Conservation (phyloP, 2,113 vertebrate species). For the Hemicordylus capensis region DNA sequence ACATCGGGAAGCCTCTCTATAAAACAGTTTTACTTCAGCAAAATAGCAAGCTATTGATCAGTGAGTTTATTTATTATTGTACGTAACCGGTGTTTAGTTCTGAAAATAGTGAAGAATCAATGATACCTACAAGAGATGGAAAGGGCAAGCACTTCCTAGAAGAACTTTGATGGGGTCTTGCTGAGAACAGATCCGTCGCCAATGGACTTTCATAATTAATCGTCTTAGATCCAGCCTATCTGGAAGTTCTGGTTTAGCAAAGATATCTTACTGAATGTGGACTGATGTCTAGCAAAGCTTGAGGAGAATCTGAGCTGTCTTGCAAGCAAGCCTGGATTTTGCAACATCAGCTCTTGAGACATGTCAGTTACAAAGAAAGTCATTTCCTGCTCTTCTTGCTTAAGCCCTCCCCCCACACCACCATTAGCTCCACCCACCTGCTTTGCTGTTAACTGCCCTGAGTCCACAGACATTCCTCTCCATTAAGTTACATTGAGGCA, state of each 20-base stretch:
- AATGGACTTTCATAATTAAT: not conserved
- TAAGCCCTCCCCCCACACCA: too few species aligned
- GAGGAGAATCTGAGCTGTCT: not conserved
- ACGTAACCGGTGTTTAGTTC: not conserved
- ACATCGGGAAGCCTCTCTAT: not conserved
- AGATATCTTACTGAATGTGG: not conserved
- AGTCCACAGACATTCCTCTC: too few species aligned
- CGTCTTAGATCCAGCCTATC: not conserved
- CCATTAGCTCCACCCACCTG: too few species aligned
- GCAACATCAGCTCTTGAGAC: not conserved
- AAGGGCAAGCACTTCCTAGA: not conserved
- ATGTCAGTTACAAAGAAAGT: not conserved
- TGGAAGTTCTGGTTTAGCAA: not conserved
- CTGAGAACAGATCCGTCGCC: too few species aligned
- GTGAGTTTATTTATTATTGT: not conserved
- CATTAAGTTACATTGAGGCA: too few species aligned
- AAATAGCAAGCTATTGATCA: not conserved
- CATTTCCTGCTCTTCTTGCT: not conserved
- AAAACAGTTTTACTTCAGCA: not conserved
- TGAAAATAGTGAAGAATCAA: slow-evolving; percentile 7
- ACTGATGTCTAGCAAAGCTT: not conserved
- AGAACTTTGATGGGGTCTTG: not conserved
- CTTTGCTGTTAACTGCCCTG: too few species aligned
- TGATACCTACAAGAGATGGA: not conserved
- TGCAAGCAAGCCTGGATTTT: not conserved